Evolutionary conservation across 2,797 vertebrate species (phyloP).

Genomic region (Taenioides sp.): DNA sequence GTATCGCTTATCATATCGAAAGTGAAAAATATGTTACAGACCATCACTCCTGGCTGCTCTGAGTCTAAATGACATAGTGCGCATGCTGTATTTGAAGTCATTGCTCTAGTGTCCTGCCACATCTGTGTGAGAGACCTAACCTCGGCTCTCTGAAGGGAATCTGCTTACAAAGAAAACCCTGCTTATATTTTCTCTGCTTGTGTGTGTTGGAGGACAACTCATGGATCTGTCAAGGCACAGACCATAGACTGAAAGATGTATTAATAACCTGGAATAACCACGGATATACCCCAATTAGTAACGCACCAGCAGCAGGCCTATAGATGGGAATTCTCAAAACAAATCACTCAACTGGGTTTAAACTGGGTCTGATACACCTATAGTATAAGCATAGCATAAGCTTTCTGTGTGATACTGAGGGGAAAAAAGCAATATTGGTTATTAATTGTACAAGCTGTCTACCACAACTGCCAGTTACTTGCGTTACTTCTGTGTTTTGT

Average conservation of each 20-base stretch:
- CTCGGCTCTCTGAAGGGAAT: conserved; percentile 63
- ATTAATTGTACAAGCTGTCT: not conserved
- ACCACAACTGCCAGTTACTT: not conserved
- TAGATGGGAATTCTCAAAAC: conserved; percentile 1
- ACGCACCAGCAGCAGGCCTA: not conserved
- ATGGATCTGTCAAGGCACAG: conserved; percentile 58
- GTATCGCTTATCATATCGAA: not conserved
- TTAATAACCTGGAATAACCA: conserved; percentile 45
- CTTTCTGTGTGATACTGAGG: too few species aligned
- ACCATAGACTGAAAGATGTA: conserved; percentile 44
- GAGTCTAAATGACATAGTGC: conserved; percentile 40
- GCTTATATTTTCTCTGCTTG: conserved; percentile 30
- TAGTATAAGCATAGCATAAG: not conserved
- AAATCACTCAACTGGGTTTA: not conserved
- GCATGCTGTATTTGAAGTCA: conserved; percentile 65
- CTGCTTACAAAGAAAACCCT: conserved; percentile 63
- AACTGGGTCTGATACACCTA: too few species aligned
- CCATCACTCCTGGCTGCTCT: not conserved
- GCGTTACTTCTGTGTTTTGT: too few species aligned
- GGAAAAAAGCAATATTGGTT: not conserved
- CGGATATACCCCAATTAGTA: conserved; percentile 20
- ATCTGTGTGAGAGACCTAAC: conserved; percentile 61
- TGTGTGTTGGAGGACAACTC: conserved; percentile 47
- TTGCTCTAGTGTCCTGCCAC: conserved; percentile 62
- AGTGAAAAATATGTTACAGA: not conserved